Evolutionary conservation across 2,888 invertebrate genomes (phyloP).

Genomic region (Torymus tubicola): DNA sequence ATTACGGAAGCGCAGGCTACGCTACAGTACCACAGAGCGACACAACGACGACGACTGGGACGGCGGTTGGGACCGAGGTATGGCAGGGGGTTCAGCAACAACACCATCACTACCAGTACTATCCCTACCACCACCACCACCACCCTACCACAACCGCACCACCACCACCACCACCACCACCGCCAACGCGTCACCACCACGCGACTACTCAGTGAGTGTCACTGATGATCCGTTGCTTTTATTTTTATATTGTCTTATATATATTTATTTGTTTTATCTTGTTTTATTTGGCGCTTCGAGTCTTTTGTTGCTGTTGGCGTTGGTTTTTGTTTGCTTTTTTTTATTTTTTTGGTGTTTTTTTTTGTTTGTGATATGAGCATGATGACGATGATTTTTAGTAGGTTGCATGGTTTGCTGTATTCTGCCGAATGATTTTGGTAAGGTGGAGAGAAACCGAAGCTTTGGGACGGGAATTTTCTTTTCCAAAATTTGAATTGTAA

Average conservation of each 20-base stretch:
- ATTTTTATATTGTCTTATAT: slow-evolving; percentile 10
- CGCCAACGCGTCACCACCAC: slow-evolving; percentile 73
- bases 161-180: slow-evolving; percentile 78
- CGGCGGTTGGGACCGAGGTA: slow-evolving; percentile 79
- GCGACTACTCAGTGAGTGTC: slow-evolving; percentile 78
- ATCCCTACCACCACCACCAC: slow-evolving; percentile 80
- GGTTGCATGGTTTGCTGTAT: too few species aligned
- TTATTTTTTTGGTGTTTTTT: too few species aligned
- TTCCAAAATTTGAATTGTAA: too few species aligned
- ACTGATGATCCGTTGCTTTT: slow-evolving; percentile 73
- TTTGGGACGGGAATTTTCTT: too few species aligned
- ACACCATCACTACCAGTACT: slow-evolving; percentile 82
- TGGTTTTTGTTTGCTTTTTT: too few species aligned
- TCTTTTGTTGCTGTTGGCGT: too few species aligned
- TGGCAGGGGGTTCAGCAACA: slow-evolving; percentile 78
- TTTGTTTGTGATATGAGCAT: too few species aligned
- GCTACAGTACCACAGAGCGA: slow-evolving; percentile 71
- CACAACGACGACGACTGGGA: slow-evolving; percentile 62
- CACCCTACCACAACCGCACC: slow-evolving; percentile 76
- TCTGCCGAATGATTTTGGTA: too few species aligned
- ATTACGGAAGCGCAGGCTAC: slow-evolving; percentile 69
- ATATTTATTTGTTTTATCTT: neutral
- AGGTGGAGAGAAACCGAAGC: too few species aligned
- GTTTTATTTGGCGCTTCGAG: neutral
- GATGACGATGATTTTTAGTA: too few species aligned